Conservation (phyloP, 2,797 vertebrate species). For the Antennarius maculatus region DNA sequence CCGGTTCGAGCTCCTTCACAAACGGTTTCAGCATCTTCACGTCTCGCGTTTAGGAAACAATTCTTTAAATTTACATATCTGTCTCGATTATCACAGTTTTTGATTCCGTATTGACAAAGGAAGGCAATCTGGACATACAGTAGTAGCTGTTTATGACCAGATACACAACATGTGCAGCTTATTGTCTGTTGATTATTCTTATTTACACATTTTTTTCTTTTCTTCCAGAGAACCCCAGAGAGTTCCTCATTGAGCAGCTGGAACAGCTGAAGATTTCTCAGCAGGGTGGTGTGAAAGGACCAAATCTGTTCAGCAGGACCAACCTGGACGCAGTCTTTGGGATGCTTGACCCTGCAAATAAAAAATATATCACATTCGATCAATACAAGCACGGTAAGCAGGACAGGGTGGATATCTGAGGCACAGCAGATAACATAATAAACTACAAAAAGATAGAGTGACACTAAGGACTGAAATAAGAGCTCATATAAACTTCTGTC, state of each 20-base stretch:
- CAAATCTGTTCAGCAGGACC: conserved; percentile 66
- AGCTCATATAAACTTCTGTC: background rate
- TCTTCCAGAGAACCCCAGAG: conserved; percentile 70
- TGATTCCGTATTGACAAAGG: too few relatives aligned
- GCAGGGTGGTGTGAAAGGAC: conserved; percentile 27
- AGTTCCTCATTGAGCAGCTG: conserved; percentile 77
- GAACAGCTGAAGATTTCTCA: conserved; percentile 62
- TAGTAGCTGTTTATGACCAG: background rate
- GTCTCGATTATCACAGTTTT: too few relatives aligned
- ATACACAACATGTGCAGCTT: background rate
- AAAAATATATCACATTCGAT: conserved; percentile 65
- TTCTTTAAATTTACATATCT: too few relatives aligned
- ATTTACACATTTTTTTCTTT: background rate
- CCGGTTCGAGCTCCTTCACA: conserved; percentile 61
- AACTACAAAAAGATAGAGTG: background rate
- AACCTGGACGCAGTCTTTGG: conserved; percentile 72
- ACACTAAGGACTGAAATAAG: conserved; percentile 1
- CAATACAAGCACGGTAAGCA: conserved; percentile 79
- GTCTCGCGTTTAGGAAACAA: background rate
- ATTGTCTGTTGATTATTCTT: background rate
- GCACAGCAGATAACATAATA: too few relatives aligned
- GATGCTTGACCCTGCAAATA: conserved; percentile 73
- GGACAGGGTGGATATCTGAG: background rate
- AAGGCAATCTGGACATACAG: too few relatives aligned
- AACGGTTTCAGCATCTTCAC: conserved; percentile 53